phyloP scores from a whole-genome alignment of 2,113 vertebrate species.

The sheep (Ovis aries) region ARS-UI_Ramb_v3.0 NC_056055.1:215446501-215447000 shows the following conservation, averaged over 20 bases:
- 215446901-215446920: not conserved
- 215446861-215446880: rapidly evolving
- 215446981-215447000: not conserved
- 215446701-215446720: not conserved
- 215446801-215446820: not conserved
- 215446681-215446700: not conserved
- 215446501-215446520: slow-evolving; percentile 66
- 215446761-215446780: not conserved
- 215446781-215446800: not conserved
- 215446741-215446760: not conserved
- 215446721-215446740: not conserved
- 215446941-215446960: not conserved
- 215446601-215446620: not conserved
- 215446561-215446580: slow-evolving; percentile 55
- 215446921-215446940: not conserved
- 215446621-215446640: not conserved
- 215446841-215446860: not conserved
- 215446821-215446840: not conserved
- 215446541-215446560: slow-evolving; percentile 59
- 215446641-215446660: not conserved
- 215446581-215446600: not conserved
- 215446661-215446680: not conserved
- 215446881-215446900: not conserved
- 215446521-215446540: slow-evolving; percentile 62
- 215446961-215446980: not conserved